These are phyloP conservation scores for Drosophila mulleri DNA, from an alignment of 2,888 invertebrate genomes.

Conservation along the genomic window DNA sequence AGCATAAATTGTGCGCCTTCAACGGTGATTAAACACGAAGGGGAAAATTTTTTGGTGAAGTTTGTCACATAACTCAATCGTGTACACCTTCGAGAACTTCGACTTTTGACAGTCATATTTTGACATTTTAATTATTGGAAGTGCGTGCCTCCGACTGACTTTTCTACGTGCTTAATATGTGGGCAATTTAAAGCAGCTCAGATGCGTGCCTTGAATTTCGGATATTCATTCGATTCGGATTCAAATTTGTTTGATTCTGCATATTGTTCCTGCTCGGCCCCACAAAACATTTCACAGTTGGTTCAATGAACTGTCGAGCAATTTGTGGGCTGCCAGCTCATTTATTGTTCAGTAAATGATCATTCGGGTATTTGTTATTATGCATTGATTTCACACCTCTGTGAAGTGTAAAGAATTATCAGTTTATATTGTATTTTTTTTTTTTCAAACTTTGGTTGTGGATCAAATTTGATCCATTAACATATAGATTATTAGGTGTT, in stretches of 20 bases:
- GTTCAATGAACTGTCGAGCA: constrained; percentile 70
- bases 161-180: constrained; percentile 69
- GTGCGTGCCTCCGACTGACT: constrained; percentile 54
- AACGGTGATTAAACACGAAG: constrained; percentile 40
- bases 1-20: constrained; percentile 58
- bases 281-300: constrained; percentile 30
- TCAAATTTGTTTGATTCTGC: constrained; percentile 33
- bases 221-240: constrained; percentile 26
- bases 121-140: constrained; percentile 80
- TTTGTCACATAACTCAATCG: constrained; percentile 63
- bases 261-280: constrained; percentile 36
- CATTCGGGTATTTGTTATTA: constrained; percentile 54
- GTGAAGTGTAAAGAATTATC: constrained; percentile 7
- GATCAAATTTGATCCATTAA: constrained; percentile 1
- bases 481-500: not conserved
- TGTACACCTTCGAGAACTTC: constrained; percentile 58
- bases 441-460: not conserved
- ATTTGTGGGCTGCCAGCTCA: constrained; percentile 49
- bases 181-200: constrained; percentile 80
- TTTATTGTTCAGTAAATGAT: constrained; percentile 61
- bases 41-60: constrained; percentile 28
- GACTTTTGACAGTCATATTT: constrained; percentile 68
- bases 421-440: constrained; percentile 14
- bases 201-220: constrained; percentile 62
- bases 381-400: constrained; percentile 62